Percentiles rank a stretch among this genome's conserved stretches.
phyloP scores from a whole-genome alignment of 2,797 vertebrate species.

The Amblyraja radiata region DNA sequence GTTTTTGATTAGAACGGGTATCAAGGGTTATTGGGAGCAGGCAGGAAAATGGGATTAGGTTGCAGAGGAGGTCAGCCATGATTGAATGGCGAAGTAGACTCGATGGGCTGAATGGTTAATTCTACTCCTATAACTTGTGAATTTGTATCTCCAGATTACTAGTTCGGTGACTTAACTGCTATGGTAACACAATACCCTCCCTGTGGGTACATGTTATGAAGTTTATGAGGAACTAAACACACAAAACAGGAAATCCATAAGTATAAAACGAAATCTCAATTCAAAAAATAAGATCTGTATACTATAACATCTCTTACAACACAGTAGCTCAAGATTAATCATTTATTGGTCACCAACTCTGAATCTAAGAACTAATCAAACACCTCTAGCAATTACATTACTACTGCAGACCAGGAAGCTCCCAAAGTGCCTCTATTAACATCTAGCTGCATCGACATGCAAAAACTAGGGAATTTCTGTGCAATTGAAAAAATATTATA shows the following conservation, averaged over 20 bases:
- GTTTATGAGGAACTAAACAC: background rate
- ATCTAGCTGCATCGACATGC: background rate
- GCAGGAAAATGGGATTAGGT: no score
- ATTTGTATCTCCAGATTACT: no score
- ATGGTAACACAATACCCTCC: background rate
- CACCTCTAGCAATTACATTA: background rate
- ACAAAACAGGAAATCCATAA: background rate
- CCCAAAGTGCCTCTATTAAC: background rate
- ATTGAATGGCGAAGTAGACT: no score
- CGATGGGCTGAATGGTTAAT: no score
- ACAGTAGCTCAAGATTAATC: background rate
- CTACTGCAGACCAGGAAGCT: background rate
- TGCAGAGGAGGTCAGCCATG: no score
- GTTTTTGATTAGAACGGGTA: no score
- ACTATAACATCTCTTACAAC: background rate
- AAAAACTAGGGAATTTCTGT: background rate
- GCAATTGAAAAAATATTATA: background rate
- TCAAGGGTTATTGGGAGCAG: no score
- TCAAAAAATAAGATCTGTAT: background rate
- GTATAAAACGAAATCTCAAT: background rate
- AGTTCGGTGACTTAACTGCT: no score
- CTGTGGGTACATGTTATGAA: background rate
- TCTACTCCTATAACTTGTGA: no score
- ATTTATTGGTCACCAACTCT: background rate
- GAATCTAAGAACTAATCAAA: background rate